Base-by-base conservation (phyloP, 2,888 invertebrate genomes). In the Volucella inflata region DNA sequence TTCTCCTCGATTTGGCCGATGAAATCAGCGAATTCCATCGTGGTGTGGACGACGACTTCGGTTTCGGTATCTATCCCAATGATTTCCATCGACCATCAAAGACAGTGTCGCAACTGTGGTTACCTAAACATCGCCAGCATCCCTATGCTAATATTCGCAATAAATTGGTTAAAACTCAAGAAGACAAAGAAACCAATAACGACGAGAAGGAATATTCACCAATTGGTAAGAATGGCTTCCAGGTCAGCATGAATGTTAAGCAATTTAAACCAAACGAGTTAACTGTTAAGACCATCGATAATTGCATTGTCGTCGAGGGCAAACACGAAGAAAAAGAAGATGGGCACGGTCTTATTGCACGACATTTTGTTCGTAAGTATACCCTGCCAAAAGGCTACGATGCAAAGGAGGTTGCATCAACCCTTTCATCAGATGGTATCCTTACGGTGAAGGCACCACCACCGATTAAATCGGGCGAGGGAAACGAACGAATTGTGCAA, bases 351-450 rank as follows among this genome's bases (percentile, higher is more conserved):
- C 95, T 92, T 90, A 95, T 97, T 79, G 95, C 96, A 8, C 94
- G 97, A 50, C 96, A 97, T 91, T 97, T 97, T 91, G 94, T 94
- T 2, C 94, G 97, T 75, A 93, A 94, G 77, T 96, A 96, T 90
- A 92, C 94, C 88, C 91, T 96, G n/a, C 96, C 96, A 4, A 91
- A 94, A 51, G 94, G 94, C 51, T 95, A 95, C 88, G 95, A 97
- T 78, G 93, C 95, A 2, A 94, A 95, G 6, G 94, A 95, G 88
- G 94, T 97, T 2, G 93, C 94, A 71, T 97, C 97, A 76, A 95
- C 95, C 4, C 92, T 97, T 40, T 96, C 97, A 8, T 95, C 96
- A 0, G 97, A 97, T 89, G 97, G 97, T 1, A 95, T 97, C 55
- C 93, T 97, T 46, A 96, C 95, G 0, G 94, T 97, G 67, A 94